phyloP scores from a whole-genome alignment of 2,888 invertebrate species.

The Trachelus iudaicus region DNA sequence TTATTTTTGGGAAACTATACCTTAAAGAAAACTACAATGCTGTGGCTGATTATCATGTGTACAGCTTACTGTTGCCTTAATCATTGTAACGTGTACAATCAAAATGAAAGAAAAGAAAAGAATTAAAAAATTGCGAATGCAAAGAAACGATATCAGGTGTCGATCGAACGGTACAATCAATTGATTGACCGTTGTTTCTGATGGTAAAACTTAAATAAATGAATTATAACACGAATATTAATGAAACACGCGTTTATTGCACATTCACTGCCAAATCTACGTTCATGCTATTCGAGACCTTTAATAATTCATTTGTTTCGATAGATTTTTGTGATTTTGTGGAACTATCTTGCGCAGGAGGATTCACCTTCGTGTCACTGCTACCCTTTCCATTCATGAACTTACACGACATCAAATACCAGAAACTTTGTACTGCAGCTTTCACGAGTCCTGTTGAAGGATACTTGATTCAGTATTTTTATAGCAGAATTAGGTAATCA shows the following conservation, averaged over 20 bases:
- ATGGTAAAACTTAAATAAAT: background rate
- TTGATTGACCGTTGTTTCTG: background rate
- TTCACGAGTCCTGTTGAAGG: conserved; percentile 48
- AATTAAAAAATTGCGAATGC: background rate
- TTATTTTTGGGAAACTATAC: background rate
- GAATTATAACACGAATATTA: background rate
- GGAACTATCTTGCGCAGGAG: conserved; percentile 14
- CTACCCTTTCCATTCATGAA: conserved; percentile 31
- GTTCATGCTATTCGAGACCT: background rate
- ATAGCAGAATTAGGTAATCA: background rate
- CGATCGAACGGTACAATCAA: background rate
- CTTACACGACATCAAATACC: conserved; percentile 49
- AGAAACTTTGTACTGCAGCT: conserved; percentile 51
- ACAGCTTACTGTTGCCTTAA: conserved; percentile 34
- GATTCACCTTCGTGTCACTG: conserved; percentile 22
- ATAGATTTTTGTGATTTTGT: conserved; percentile 9
- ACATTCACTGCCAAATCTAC: background rate
- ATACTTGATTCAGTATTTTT: background rate
- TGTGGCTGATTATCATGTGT: conserved; percentile 12
- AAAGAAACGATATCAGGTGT: conserved; percentile 28
- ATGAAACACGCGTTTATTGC: background rate
- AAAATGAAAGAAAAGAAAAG: conserved; percentile 11
- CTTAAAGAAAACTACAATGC: background rate
- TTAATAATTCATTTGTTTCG: conserved; percentile 5
- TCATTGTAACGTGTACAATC: conserved; percentile 35